Evolutionary conservation across 64 coral and sea anemone species (phyloP).

Genomic region (Pachyseris speciosa): DNA sequence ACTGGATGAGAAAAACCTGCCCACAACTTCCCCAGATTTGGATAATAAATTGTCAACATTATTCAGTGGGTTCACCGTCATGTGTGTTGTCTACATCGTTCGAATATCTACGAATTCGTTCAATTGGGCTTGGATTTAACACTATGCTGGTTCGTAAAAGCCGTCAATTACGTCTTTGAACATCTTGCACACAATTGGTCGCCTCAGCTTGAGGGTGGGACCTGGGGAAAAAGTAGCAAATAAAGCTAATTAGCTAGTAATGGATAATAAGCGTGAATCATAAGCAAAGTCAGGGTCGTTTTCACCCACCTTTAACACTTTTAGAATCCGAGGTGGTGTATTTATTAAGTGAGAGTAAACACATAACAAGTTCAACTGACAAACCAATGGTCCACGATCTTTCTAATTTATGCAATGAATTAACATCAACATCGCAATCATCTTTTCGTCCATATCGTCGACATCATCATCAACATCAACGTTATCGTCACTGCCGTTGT

Average conservation of each 20-base stretch:
- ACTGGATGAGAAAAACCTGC: not conserved
- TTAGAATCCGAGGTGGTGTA: too few relatives aligned
- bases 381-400: too few relatives aligned
- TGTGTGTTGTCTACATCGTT: not conserved
- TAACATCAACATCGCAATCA: not conserved
- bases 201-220: slow-evolving; percentile 89
- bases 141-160: slow-evolving; percentile 65
- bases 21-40: too few relatives aligned
- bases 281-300: too few relatives aligned
- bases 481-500: too few relatives aligned
- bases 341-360: too few relatives aligned
- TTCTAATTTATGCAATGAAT: too few relatives aligned
- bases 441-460: not conserved
- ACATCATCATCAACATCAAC: not conserved
- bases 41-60: not conserved
- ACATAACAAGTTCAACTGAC: too few relatives aligned
- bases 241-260: too few relatives aligned
- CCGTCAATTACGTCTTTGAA: slow-evolving; percentile 93
- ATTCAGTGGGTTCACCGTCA: not conserved
- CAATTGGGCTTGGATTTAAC: not conserved
- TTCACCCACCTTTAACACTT: too few relatives aligned
- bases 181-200: slow-evolving; percentile 92
- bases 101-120: not conserved
- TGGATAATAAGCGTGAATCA: too few relatives aligned
- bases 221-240: slow-evolving; percentile 37